A percentile compares a stretch with the other conserved stretches of the same genome.
These are phyloP conservation scores for Hermatobates lingyangjiaoensis DNA, from an alignment of 1,140 invertebrate genomes.

Conservation along the genomic window DNA sequence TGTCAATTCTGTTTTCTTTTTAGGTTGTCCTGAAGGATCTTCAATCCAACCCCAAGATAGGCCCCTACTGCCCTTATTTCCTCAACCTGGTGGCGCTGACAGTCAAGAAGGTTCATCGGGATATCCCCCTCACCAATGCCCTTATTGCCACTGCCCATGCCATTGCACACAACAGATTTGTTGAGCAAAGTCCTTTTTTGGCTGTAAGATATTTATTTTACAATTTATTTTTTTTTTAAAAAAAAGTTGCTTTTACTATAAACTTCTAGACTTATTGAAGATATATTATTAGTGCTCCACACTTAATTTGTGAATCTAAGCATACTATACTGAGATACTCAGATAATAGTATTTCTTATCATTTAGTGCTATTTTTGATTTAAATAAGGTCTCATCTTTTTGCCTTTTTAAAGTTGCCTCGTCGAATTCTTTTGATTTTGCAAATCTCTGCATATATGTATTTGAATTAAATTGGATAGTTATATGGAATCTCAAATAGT, in stretches of 20 bases:
- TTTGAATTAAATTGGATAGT: no score
- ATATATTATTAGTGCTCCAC: no score
- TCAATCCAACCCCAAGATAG: constrained; percentile 12
- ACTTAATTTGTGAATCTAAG: no score
- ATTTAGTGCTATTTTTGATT: no score
- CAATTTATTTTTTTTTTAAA: not conserved
- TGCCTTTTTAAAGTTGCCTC: no score
- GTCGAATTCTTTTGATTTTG: no score
- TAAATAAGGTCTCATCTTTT: no score
- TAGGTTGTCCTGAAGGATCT: constrained; percentile 14
- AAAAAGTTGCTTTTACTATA: not conserved
- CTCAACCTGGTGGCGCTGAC: constrained; percentile 14
- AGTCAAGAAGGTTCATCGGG: constrained; percentile 10
- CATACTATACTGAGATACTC: no score
- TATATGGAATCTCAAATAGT: no score
- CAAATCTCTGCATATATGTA: no score
- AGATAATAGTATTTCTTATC: no score
- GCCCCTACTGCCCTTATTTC: constrained; percentile 15
- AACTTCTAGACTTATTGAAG: not conserved
- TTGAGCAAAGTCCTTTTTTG: constrained; percentile 15
- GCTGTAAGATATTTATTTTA: constrained; percentile 11
- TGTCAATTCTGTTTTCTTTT: not conserved
- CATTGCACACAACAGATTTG: constrained; percentile 13
- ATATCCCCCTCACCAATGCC: constrained; percentile 13
- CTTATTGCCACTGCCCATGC: constrained; percentile 13